Evolutionary conservation across 2,888 invertebrate species (phyloP).

Genomic region (Protula sp.): DNA sequence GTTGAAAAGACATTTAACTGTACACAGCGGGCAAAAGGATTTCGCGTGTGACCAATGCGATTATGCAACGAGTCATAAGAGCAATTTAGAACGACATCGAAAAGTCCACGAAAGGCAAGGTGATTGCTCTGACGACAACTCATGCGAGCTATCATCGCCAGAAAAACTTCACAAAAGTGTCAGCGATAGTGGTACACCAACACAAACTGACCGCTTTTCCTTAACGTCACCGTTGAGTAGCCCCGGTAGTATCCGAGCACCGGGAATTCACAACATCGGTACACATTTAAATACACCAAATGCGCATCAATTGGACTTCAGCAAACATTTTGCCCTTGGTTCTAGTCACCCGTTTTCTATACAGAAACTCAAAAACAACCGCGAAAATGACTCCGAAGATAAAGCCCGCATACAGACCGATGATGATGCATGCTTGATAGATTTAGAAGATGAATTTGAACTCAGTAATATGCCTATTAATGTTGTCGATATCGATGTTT

Average conservation of each 20-base stretch:
- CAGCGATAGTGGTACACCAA: too few species aligned
- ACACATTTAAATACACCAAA: too few species aligned
- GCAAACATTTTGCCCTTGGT: too few species aligned
- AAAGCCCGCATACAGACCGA: background rate
- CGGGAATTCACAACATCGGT: background rate
- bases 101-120: slow-evolving; percentile 36
- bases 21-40: slow-evolving; percentile 55
- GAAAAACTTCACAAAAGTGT: background rate
- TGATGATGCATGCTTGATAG: background rate
- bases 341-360: too few species aligned
- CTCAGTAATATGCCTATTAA: background rate
- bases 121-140: background rate
- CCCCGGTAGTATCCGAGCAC: too few species aligned
- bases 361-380: background rate
- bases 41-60: slow-evolving; percentile 51
- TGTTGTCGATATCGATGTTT: background rate
- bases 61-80: slow-evolving; percentile 56
- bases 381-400: background rate
- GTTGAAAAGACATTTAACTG: slow-evolving; percentile 52
- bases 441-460: background rate
- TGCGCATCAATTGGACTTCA: background rate
- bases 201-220: too few species aligned
- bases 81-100: slow-evolving; percentile 54
- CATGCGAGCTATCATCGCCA: background rate
- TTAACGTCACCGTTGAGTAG: too few species aligned